Conservation (phyloP, 2,888 invertebrate genomes). For the Chymomyza procnemis region DNA sequence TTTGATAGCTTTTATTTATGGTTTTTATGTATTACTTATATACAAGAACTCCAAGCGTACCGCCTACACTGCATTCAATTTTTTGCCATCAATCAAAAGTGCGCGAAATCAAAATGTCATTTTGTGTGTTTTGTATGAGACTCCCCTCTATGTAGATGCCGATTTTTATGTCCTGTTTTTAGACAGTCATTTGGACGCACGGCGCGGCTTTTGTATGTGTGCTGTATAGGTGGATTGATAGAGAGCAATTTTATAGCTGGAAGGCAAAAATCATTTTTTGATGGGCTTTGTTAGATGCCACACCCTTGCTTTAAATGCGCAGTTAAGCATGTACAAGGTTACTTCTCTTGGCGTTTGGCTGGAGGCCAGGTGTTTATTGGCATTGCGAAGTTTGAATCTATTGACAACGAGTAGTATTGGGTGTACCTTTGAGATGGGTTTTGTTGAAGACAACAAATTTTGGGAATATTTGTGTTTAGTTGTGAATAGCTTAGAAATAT, state of each 20-base stretch:
- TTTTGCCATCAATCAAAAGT: slow-evolving; percentile 73
- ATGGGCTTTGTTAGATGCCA: slow-evolving; percentile 16
- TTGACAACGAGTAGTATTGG: background rate
- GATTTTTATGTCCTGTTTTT: slow-evolving; percentile 13
- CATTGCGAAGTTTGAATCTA: slow-evolving; percentile 6
- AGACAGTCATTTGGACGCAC: slow-evolving; percentile 38
- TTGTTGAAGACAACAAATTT: no score
- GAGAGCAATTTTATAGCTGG: background rate
- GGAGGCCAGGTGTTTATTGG: background rate
- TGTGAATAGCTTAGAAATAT: no score
- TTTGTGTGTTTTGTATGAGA: slow-evolving; percentile 26
- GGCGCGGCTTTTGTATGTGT: slow-evolving; percentile 31
- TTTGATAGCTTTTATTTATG: slow-evolving; percentile 69
- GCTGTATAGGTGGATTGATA: background rate
- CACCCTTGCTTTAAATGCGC: slow-evolving; percentile 10
- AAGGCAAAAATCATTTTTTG: slow-evolving; percentile 8
- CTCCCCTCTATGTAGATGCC: background rate
- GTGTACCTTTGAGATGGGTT: background rate
- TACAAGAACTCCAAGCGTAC: slow-evolving; percentile 26
- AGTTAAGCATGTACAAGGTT: background rate
- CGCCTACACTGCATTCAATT: slow-evolving; percentile 22
- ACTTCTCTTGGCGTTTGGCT: background rate
- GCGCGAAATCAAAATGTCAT: slow-evolving; percentile 74
- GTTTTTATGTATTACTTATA: slow-evolving; percentile 35
- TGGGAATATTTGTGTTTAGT: no score